Evolutionary conservation across 2,888 invertebrate genomes (phyloP).

Genomic region (Platypus cylindrus): DNA sequence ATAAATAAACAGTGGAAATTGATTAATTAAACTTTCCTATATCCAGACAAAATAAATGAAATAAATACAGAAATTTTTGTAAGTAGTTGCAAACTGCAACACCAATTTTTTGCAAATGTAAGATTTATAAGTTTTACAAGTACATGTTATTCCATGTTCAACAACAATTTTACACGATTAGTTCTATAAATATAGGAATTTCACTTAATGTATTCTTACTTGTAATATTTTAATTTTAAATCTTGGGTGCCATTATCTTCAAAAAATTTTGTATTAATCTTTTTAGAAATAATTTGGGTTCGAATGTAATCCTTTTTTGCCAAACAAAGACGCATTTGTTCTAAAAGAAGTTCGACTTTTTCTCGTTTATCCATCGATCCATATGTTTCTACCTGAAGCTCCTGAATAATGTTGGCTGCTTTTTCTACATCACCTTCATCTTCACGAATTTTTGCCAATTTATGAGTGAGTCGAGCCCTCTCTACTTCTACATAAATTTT

Average conservation of each 20-base stretch:
- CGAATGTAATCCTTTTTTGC: conserved; percentile 92
- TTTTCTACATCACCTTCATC: conserved; percentile 72
- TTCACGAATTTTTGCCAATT: conserved; percentile 73
- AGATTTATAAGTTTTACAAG: no score
- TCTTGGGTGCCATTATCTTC: conserved; percentile 67
- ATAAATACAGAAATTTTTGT: no score
- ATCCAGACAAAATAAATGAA: no score
- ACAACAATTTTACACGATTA: no score
- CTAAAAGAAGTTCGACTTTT: conserved; percentile 91
- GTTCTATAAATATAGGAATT: no score
- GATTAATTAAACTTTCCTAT: no score
- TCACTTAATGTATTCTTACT: conserved; percentile 4
- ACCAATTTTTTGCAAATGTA: no score
- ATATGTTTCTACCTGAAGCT: conserved; percentile 93
- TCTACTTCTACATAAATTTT: conserved; percentile 99
- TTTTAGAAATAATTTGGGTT: conserved; percentile 97
- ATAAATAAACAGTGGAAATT: no score
- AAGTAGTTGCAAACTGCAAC: no score
- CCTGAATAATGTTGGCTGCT: conserved; percentile 90
- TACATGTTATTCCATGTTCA: no score
- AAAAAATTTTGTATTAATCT: conserved; percentile 95
- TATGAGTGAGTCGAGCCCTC: conserved; percentile 87
- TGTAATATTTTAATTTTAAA: conserved; percentile 47
- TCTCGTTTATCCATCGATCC: conserved; percentile 98
- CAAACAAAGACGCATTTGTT: conserved; percentile 96